Base-by-base conservation (phyloP, 2,888 invertebrate genomes). In the Odontocerum albicorne region DNA sequence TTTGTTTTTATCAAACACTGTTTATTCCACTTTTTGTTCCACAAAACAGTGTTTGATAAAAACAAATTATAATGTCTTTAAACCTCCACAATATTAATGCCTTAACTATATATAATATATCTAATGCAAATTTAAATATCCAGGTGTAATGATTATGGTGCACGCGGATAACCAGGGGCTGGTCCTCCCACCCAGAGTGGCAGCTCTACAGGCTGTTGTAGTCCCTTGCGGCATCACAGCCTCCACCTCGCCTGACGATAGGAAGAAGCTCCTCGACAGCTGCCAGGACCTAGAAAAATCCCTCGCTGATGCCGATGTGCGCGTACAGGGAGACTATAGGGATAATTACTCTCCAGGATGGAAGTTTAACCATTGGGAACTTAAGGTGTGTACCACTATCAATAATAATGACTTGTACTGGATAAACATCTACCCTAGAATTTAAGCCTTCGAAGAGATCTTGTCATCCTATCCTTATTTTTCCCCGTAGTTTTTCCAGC, bases 331-430 rank as follows among this genome's bases (percentile, higher is more conserved):
- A 4, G 99, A 99, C 72, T 87, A 87, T 61, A 80, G 97, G 49
- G 93, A 92, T 66, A 96, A 98, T 72, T 96, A 97, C 70, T 96
- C 97, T 10, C 97, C 98, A 0, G 99, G 98, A 0, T 99, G 99
- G 99, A 99, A 99, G 75, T 97, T 94, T 70, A 96, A 96, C 69
- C 92, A 96, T 68, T 96, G 96, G 96, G 96, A 96, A 70, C 73
- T 96, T 27, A 96, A 96, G 82, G 88, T n/a, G n/a, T n/a, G n/a
- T n/a, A n/a, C n/a, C n/a, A n/a, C n/a, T n/a, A n/a, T n/a, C n/a
- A n/a, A n/a, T n/a, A n/a, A n/a, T n/a, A n/a, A n/a, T n/a, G n/a
- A n/a, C n/a, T n/a, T n/a, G n/a, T n/a, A n/a, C n/a, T n/a, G n/a
- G n/a, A n/a, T n/a, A n/a, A n/a, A n/a, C n/a, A n/a, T n/a, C n/a